Evolutionary conservation across 2,888 invertebrate genomes (phyloP), one percentile per base, ranked within the genome.

Genomic region (Chorisops tibialis): DNA sequence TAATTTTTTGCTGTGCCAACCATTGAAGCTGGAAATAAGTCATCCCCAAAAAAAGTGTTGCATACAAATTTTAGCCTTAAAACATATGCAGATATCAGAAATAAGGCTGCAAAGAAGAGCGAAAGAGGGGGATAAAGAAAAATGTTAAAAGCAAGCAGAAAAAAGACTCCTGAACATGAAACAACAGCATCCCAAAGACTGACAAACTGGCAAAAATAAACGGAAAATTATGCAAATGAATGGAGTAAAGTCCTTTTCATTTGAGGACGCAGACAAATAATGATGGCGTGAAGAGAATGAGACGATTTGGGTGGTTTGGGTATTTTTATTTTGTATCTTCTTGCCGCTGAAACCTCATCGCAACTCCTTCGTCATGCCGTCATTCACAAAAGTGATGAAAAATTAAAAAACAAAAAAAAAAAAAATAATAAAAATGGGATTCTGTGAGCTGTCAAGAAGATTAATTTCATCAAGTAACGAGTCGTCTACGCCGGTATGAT

Each of bases 211-310:
- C 30, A 51, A 35, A 51, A 43, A 60, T 19, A 14, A 41, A 30
- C 12, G 52, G 12, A 19, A 61, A 61, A 47, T 61, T 52, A 61
- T 61, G 61, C 52, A 61, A 61, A 61, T 52, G 51, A 54, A 24
- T 21, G 61, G 35, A 35, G 52, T 52, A 51, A 61, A 61, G 19
- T 61, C 52, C 52, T 37, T 45, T 52, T 52, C 51, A 43, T 52
- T 61, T 14, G 19, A 30, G 24, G 30, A 41, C 43, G n/a, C 43
- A 30, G n/a, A 41, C 39, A 61, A 52, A 52, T n/a, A n/a, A n/a
- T 51, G 51, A 52, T 52, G 21, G 52, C 6, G 41, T n/a, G 39
- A 22, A n/a, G 22, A 24, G 41, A 22, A 41, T 9, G 24, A 22
- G 21, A 41, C 41, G 52, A 54, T 54, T 56, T 43, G 37, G 56